phyloP scores from a whole-genome alignment of 2,888 invertebrate genomes.

The Andricus quercusramuli region DNA sequence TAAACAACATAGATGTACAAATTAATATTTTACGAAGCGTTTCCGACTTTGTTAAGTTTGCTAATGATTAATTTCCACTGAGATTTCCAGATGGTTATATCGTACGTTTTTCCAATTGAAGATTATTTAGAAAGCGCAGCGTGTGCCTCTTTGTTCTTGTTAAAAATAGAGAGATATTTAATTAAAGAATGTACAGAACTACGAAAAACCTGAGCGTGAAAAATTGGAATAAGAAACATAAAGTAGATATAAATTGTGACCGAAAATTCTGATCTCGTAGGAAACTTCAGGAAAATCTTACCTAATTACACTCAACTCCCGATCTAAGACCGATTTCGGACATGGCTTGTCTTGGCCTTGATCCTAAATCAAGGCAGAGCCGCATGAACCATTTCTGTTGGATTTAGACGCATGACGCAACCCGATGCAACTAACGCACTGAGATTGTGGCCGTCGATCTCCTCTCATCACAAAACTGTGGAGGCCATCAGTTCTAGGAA shows the following conservation, averaged over 20 bases:
- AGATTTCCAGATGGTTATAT: constrained; percentile 19
- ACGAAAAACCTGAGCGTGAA: constrained; percentile 15
- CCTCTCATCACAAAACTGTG: no score
- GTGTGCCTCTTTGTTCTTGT: constrained; percentile 56
- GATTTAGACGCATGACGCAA: no score
- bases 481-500: no score
- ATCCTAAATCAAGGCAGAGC: no score
- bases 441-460: no score
- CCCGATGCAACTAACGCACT: no score
- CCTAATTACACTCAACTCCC: not conserved
- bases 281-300: not conserved
- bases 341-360: no score
- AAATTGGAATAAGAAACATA: constrained; percentile 13
- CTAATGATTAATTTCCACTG: not conserved
- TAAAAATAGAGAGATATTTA: constrained; percentile 50
- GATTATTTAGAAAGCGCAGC: constrained; percentile 33
- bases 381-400: no score
- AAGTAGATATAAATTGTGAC: not conserved
- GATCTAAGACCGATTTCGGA: no score
- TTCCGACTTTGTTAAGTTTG: constrained; percentile 34
- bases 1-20: not conserved
- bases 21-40: constrained; percentile 19
- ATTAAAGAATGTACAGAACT: constrained; percentile 28
- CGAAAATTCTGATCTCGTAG: not conserved
- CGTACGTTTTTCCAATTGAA: constrained; percentile 10